phyloP scores from a whole-genome alignment of 2,797 vertebrate species.

The Amblyopsis hoosieri region DNA sequence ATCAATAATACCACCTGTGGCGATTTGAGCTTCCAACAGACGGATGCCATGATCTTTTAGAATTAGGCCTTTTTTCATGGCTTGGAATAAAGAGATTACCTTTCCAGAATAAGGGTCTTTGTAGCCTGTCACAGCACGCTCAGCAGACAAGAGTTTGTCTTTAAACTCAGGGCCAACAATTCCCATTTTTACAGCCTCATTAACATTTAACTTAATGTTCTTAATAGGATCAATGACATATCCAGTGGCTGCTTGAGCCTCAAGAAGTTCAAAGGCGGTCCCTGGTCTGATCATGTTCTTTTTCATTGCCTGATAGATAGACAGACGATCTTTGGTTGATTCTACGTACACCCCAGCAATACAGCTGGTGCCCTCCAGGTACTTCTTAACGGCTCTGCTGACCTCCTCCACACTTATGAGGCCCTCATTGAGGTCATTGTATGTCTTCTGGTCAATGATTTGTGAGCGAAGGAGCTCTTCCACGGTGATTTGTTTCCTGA shows the following conservation, averaged over 20 bases:
- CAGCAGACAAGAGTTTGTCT: slow-evolving; percentile 95
- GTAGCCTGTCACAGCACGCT: slow-evolving; percentile 94
- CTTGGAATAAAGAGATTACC: slow-evolving; percentile 95
- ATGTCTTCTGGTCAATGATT: slow-evolving; percentile 89
- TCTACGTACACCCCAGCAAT: slow-evolving; percentile 94
- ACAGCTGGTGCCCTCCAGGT: slow-evolving; percentile 93
- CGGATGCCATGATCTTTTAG: slow-evolving; percentile 96
- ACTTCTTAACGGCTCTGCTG: slow-evolving; percentile 86
- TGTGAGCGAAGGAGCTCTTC: slow-evolving; percentile 91
- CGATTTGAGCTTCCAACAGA: slow-evolving; percentile 94
- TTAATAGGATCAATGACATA: slow-evolving; percentile 97
- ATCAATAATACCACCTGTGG: slow-evolving; percentile 96
- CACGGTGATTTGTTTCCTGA: slow-evolving; percentile 91
- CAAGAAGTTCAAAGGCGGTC: slow-evolving; percentile 94
- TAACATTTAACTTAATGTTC: slow-evolving; percentile 91
- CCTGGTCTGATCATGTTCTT: slow-evolving; percentile 97
- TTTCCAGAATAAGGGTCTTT: slow-evolving; percentile 93
- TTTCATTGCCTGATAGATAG: slow-evolving; percentile 98
- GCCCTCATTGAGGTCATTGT: slow-evolving; percentile 86
- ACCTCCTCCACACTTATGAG: slow-evolving; percentile 88
- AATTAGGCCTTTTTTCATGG: slow-evolving; percentile 97
- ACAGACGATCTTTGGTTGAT: slow-evolving; percentile 89
- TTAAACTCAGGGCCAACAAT: slow-evolving; percentile 95
- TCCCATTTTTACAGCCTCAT: slow-evolving; percentile 89
- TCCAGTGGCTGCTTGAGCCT: slow-evolving; percentile 95